Conservation (phyloP, 30 jellyfish, hydroid and myxozoan genomes). For the Aurelia coerulea region DNA sequence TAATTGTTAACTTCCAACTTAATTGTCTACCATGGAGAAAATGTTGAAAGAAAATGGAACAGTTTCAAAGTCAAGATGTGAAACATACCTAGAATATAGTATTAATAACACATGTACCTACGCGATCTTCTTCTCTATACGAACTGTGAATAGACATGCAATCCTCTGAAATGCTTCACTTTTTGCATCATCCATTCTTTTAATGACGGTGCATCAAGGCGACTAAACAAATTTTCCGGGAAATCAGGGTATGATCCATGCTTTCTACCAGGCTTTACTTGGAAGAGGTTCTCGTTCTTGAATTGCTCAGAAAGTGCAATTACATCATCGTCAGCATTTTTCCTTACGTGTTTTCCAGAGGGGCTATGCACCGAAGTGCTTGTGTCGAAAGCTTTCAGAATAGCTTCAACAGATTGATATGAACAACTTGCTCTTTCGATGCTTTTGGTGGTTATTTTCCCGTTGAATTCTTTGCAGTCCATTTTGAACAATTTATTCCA, state of each 20-base stretch:
- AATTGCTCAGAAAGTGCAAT: conserved; percentile 23
- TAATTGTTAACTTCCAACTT: too few relatives aligned
- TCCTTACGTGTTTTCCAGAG: background rate
- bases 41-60: too few relatives aligned
- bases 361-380: background rate
- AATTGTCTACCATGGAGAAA: too few relatives aligned
- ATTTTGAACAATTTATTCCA: conserved; percentile 20
- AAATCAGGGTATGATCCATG: conserved; percentile 7
- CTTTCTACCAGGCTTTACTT: conserved; percentile 15
- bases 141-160: background rate
- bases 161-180: conserved; percentile 11
- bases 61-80: background rate
- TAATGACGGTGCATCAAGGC: conserved; percentile 23
- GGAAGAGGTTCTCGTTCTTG: conserved; percentile 15
- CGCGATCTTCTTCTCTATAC: too few relatives aligned
- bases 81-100: too few relatives aligned
- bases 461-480: background rate
- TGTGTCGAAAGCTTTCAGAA: background rate
- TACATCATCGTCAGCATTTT: conserved; percentile 6
- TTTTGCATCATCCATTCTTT: conserved; percentile 19
- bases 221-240: conserved; percentile 18
- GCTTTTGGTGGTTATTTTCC: conserved; percentile 1
- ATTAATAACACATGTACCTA: too few relatives aligned
- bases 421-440: conserved; percentile 18
- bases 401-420: conserved; percentile 8